Conservation (phyloP, 2,797 vertebrate species). For the Emys orbicularis region DNA sequence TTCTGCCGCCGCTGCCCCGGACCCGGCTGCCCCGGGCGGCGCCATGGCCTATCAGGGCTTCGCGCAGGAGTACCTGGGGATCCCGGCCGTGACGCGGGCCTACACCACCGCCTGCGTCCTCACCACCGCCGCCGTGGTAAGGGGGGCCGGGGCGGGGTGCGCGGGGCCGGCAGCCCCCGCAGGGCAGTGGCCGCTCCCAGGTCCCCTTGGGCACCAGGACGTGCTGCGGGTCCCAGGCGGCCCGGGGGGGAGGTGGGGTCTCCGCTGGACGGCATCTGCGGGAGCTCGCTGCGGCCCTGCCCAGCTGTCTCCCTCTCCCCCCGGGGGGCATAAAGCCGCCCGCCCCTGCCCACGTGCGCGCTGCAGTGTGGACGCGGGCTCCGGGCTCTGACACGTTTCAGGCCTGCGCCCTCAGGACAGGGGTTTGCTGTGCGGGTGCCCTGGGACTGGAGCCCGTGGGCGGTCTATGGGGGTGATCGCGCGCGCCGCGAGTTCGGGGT, state of each 20-base stretch:
- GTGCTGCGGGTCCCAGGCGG: neutral
- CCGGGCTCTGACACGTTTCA: neutral
- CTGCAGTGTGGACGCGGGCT: conserved; percentile 49
- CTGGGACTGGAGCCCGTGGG: conserved; percentile 63
- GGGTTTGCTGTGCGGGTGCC: neutral
- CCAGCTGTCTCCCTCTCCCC: neutral
- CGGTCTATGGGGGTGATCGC: neutral
- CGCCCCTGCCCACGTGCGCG: conserved; percentile 32
- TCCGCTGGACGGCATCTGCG: no score
- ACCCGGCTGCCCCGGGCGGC: neutral
- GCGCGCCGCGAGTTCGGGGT: no score
- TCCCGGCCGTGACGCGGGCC: conserved; percentile 83
- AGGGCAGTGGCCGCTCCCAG: neutral
- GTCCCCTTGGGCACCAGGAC: neutral
- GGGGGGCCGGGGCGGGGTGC: neutral
- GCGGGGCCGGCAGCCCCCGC: neutral
- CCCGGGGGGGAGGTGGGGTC: neutral
- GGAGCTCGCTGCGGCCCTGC: conserved; percentile 12
- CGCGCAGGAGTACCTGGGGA: conserved; percentile 78
- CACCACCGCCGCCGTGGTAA: conserved; percentile 81
- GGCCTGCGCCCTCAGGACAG: no score
- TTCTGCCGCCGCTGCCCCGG: neutral
- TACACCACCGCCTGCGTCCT: conserved; percentile 84
- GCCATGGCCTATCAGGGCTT: conserved; percentile 75
- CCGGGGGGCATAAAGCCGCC: conserved; percentile 32